Evolutionary conservation across 1,140 invertebrate genomes (phyloP).

Genomic region (Lepidostoma basale): DNA sequence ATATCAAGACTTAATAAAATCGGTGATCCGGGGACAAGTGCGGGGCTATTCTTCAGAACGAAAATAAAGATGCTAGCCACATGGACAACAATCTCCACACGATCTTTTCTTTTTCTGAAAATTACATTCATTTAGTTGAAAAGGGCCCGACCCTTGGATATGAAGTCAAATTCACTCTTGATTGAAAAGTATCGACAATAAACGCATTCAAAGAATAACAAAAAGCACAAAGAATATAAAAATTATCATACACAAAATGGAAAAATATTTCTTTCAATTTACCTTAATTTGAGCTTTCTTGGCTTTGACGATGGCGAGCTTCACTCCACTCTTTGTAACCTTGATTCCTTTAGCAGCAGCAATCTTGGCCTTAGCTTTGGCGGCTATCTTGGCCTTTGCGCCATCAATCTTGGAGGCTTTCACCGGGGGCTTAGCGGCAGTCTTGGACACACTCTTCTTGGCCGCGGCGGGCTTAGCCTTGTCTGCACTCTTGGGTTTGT

Average conservation of each 20-base stretch:
- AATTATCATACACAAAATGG: no score
- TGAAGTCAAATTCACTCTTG: no score
- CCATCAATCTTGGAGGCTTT: constrained; percentile 52
- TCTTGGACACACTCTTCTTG: constrained; percentile 39
- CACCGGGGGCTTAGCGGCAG: constrained; percentile 44
- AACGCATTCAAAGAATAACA: background rate
- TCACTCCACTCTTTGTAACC: constrained; percentile 39
- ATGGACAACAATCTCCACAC: no score
- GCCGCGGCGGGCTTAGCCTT: constrained; percentile 52
- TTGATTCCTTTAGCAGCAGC: constrained; percentile 34
- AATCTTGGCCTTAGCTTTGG: constrained; percentile 58
- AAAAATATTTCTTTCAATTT: no score
- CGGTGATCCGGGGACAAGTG: no score
- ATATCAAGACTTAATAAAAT: no score
- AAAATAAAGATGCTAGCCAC: no score
- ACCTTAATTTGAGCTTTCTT: constrained; percentile 83
- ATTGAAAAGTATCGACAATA: background rate
- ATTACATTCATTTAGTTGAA: constrained; percentile 12
- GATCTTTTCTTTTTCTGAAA: background rate
- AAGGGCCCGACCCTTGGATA: no score
- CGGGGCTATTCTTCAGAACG: no score
- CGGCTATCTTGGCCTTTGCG: constrained; percentile 58
- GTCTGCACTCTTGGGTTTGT: constrained; percentile 57
- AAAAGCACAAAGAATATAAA: background rate
- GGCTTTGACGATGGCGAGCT: constrained; percentile 58